Evolutionary conservation across 2,113 vertebrate species (phyloP).

Genomic region (Gallinago paraguaiae): DNA sequence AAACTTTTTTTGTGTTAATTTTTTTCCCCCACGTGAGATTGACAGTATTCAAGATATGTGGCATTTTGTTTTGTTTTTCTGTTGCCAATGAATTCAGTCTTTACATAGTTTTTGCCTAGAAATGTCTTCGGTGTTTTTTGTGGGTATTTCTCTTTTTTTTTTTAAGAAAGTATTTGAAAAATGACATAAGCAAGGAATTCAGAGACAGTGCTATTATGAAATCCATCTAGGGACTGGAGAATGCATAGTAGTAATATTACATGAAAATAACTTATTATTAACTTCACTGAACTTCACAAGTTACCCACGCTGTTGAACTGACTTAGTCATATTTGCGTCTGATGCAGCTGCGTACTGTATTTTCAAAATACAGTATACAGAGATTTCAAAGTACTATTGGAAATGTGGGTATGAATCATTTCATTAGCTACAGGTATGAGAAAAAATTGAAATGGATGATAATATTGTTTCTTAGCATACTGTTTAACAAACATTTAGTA

Average conservation of each 20-base stretch:
- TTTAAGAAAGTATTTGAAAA: background rate
- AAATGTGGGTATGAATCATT: background rate
- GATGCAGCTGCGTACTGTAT: background rate
- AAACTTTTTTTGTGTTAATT: background rate
- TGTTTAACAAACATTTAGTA: background rate
- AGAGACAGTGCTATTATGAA: background rate
- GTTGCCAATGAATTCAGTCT: background rate
- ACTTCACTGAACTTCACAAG: background rate
- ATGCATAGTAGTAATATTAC: background rate
- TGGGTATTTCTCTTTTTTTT: background rate
- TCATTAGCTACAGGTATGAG: background rate
- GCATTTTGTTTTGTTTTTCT: background rate
- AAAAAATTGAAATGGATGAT: background rate
- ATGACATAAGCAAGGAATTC: background rate
- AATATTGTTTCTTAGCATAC: background rate
- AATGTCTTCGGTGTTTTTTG: background rate
- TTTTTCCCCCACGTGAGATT: background rate
- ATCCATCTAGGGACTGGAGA: background rate
- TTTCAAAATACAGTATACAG: background rate
- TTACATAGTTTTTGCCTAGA: background rate
- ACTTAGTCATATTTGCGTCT: background rate
- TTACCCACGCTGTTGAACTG: background rate
- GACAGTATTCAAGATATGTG: background rate
- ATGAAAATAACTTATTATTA: background rate
- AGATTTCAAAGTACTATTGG: background rate